Percentiles rank a stretch among this genome's conserved stretches.
Conservation (phyloP, 2,797 vertebrate species). For the Mallotus villosus region DNA sequence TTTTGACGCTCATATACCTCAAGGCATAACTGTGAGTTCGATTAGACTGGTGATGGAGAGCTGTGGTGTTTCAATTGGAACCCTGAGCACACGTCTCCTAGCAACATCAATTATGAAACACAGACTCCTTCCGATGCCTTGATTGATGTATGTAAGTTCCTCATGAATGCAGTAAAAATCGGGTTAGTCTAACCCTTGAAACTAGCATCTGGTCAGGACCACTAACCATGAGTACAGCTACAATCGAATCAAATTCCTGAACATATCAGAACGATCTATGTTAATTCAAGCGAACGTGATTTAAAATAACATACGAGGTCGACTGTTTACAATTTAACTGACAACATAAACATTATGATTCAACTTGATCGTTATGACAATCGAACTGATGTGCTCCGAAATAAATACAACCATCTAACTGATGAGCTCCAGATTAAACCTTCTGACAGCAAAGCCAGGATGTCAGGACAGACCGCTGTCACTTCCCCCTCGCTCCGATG, state of each 20-base stretch:
- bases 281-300: background rate
- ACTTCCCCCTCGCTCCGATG: background rate
- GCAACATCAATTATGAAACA: slow-evolving; percentile 7
- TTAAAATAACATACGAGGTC: background rate
- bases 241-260: background rate
- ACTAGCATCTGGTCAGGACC: background rate
- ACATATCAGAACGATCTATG: slow-evolving; percentile 2
- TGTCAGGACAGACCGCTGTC: background rate
- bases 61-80: background rate
- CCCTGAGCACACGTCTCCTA: background rate
- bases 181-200: background rate
- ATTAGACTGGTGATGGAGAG: too few species aligned
- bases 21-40: too few species aligned
- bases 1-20: too few species aligned
- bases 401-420: too few species aligned
- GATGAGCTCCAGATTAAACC: too few species aligned
- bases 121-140: background rate
- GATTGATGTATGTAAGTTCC: background rate
- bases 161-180: background rate
- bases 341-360: background rate
- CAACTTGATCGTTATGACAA: too few species aligned
- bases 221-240: background rate
- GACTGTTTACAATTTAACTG: background rate
- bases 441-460: background rate
- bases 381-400: too few species aligned